These are phyloP conservation scores for Magallana ariakensis DNA, from an alignment of 1,140 invertebrate genomes.

Conservation along the genomic window DNA sequence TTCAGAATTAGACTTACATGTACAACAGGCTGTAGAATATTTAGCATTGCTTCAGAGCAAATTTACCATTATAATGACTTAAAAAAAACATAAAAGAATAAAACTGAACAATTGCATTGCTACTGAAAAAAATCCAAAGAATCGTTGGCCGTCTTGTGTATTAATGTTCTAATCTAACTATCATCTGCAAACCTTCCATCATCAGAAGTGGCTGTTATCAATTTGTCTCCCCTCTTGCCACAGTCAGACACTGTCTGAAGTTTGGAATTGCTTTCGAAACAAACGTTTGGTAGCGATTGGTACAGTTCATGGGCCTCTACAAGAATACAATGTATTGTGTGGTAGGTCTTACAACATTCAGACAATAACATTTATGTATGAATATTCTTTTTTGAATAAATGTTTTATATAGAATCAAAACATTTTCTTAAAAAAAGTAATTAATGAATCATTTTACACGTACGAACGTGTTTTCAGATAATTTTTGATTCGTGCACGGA, in stretches of 20 bases:
- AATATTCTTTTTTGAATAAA: too few species aligned
- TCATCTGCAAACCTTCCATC: not conserved
- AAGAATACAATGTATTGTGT: not conserved
- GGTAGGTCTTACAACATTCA: too few species aligned
- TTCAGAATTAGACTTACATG: not conserved
- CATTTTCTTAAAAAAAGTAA: too few species aligned
- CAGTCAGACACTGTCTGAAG: conserved; percentile 20
- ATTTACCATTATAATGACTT: not conserved
- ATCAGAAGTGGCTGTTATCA: conserved; percentile 23
- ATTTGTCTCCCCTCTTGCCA: conserved; percentile 9
- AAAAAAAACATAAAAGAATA: not conserved
- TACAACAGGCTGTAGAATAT: not conserved
- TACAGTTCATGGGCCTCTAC: conserved; percentile 18
- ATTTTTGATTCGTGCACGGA: too few species aligned
- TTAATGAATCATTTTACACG: too few species aligned
- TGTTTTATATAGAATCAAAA: too few species aligned
- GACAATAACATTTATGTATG: too few species aligned
- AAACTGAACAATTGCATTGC: not conserved
- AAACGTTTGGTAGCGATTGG: not conserved
- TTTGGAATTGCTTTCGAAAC: not conserved
- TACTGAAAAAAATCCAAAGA: not conserved
- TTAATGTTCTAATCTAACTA: too few species aligned
- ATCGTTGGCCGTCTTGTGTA: too few species aligned
- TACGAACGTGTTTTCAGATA: too few species aligned
- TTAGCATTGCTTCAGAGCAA: not conserved